A percentile compares a stretch with the other conserved stretches of the same genome.
Conservation (phyloP, 2,797 vertebrate species). For the Chaetodon trifasciatus region DNA sequence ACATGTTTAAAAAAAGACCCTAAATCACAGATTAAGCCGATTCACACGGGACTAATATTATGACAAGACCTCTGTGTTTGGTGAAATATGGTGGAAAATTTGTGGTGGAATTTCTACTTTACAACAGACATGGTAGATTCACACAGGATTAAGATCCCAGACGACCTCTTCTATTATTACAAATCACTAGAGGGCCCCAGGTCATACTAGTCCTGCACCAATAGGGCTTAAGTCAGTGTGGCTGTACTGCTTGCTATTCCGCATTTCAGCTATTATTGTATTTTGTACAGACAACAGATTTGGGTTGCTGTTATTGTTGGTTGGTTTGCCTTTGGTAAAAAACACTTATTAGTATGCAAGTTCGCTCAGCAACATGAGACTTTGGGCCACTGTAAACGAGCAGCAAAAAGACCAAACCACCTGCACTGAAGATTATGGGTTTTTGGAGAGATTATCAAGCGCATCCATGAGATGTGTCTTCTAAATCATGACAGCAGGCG, state of each 20-base stretch:
- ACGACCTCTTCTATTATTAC: too few species aligned
- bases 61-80: too few species aligned
- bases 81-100: too few species aligned
- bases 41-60: too few species aligned
- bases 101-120: too few species aligned
- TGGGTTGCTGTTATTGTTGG: neutral
- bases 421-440: neutral
- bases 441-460: neutral
- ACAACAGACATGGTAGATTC: too few species aligned
- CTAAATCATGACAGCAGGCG: neutral
- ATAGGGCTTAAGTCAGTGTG: neutral
- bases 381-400: neutral
- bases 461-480: neutral
- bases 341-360: neutral
- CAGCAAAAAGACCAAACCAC: neutral
- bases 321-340: neutral
- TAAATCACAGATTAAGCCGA: too few species aligned
- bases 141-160: too few species aligned
- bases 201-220: too few species aligned
- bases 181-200: too few species aligned
- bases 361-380: neutral
- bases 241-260: neutral
- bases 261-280: neutral
- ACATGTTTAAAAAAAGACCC: too few species aligned
- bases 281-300: neutral